Conservation (phyloP, 1,140 invertebrate genomes). For the Papilio polytes region DNA sequence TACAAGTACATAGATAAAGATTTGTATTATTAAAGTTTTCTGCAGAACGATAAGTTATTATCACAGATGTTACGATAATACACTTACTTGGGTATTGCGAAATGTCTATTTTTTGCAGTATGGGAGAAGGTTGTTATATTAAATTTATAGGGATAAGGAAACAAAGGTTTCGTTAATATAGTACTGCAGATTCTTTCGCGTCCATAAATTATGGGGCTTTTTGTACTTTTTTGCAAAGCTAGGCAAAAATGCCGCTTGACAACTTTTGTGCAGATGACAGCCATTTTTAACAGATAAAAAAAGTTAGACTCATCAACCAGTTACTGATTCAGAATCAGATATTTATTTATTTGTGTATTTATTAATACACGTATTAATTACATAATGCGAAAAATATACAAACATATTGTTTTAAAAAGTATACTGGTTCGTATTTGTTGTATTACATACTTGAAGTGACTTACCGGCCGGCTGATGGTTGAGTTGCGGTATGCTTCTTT, state of each 20-base stretch:
- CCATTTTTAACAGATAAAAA: conserved; percentile 51
- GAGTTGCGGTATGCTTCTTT: too few relatives aligned
- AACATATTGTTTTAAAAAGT: too few relatives aligned
- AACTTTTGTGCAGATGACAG: conserved; percentile 60
- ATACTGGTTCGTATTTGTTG: too few relatives aligned
- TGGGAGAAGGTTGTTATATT: conserved; percentile 24
- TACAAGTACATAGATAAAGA: neutral
- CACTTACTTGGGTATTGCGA: conserved; percentile 38
- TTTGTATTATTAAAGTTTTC: neutral
- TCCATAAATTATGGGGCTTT: conserved; percentile 37
- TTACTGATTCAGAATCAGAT: neutral
- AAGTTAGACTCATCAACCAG: conserved; percentile 22
- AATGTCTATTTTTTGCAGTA: conserved; percentile 29
- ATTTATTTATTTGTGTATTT: neutral
- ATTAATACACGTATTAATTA: neutral
- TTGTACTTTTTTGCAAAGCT: conserved; percentile 46
- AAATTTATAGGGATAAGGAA: neutral
- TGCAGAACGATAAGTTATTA: conserved; percentile 14
- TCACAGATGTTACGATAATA: conserved; percentile 3
- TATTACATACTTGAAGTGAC: too few relatives aligned
- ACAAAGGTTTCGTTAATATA: conserved; percentile 20
- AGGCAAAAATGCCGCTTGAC: conserved; percentile 63
- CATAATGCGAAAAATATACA: too few relatives aligned
- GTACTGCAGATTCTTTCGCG: conserved; percentile 24
- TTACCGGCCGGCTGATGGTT: too few relatives aligned